Evolutionary conservation across 2,797 vertebrate genomes (phyloP), one percentile per base, ranked within the genome.

Genomic region (Ctenochaetus hawaiiensis): DNA sequence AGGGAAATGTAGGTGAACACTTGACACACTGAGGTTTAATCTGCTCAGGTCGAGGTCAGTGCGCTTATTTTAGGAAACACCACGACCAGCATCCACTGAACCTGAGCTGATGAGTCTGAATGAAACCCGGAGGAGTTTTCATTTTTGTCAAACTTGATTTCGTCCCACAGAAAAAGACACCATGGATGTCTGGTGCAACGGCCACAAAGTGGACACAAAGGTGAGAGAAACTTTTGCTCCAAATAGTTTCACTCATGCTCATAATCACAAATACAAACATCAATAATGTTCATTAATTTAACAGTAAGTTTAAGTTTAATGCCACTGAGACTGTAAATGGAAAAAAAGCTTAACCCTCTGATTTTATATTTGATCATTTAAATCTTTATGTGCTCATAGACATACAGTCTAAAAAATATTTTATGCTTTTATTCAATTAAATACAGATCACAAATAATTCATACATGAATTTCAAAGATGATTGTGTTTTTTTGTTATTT

Each of bases 161-260:
- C 34, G 17, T 72, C 54, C 67, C 1, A 79, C 93, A 99, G 98
- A 99, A 84, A 99, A 98, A 84, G 97, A 99, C 90, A 98, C 97
- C 0, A 97, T 99, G 97, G 97, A 99, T 6, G 95, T 99, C 11
- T 99, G 98, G 98, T 98, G 97, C 93, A 98, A 99, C 0, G 98
- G 98, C 7, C 90, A 96, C 84, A 98, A 96, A 76, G 87, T 97
- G 95, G 96, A 98, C 78, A 96, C 97, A 0, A 96, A 78, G 91
- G 98, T 99, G 94, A 61, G 96, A 91, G 1, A 26, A 10, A 44
- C 10, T 49, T 4, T 39, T 30, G 26, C 26, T 30, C 26, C 26
- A 8, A 47, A 7, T 6, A 47, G 12, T 44, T 51, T 51, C 11
- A 53, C 20, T 52, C 52, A 22, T 0, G 11, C 26, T 30, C 30